Base-by-base conservation (phyloP, 2,113 vertebrate genomes). In the Steatornis caripensis region DNA sequence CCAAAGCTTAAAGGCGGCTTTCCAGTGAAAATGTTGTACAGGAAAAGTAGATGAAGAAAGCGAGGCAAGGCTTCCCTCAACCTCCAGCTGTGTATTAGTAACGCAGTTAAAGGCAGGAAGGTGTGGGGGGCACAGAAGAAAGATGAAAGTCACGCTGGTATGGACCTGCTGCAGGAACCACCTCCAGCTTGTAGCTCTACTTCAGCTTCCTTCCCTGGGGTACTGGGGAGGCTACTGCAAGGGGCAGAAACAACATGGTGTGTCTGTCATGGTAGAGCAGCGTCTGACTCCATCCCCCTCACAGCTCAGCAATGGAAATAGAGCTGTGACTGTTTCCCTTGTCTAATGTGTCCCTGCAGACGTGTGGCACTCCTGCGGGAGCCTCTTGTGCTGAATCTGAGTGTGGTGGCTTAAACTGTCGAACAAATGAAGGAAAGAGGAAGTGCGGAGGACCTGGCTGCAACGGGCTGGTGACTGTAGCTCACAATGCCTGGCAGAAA, bases 381-480 rank as follows among this genome's bases (percentile, higher is more conserved):
- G 98, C 97, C 10, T 98, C 98, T 48, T 99, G 97, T 90, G 98
- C 97, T 0, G 96, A 98, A 39, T 98, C 98, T 0, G 64, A 98
- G 24, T 99, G 99, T 11, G 99, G 99, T 0, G 99, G 99, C 9
- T 97, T 99, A 12, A 98, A 94, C 95, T 99, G 99, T 39, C 93
- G 97, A 15, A 98, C 98, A 3, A 96, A 98, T 0, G 98, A 99
- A 3, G 99, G 99, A 5, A 89, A 96, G 61, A 97, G 91, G 96
- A 98, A 98, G 70, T 99, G 99, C 17, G 99, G 99, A 32, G 99
- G 99, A 4, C 98, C 99, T 4, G 98, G 98, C 54, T 99, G 99
- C 5, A 71, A 98, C 0, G 99, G 99, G 29, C 95, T 99, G 51
- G 98, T 99, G 87, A 98, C 98, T 0, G 91, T 97, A 1, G 99